Conservation (phyloP, 2,888 invertebrate genomes). For the Heliothis peltigera region DNA sequence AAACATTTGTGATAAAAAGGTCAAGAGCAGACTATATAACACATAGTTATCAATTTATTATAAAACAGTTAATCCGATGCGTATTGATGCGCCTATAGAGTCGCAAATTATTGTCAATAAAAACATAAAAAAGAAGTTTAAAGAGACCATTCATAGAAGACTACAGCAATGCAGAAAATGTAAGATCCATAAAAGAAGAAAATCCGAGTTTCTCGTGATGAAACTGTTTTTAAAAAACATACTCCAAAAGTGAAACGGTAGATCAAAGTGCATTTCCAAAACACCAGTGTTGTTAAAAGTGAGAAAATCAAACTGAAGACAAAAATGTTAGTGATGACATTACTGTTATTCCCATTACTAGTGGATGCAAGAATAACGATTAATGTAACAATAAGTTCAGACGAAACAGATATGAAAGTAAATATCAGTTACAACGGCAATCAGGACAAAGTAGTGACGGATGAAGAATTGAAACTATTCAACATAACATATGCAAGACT, state of each 20-base stretch:
- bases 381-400: slow-evolving; percentile 67
- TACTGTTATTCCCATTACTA: slow-evolving; percentile 24
- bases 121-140: background rate
- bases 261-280: no score
- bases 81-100: slow-evolving; percentile 13
- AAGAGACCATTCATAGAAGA: background rate
- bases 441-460: slow-evolving; percentile 72
- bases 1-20: slow-evolving; percentile 45
- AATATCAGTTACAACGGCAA: slow-evolving; percentile 63
- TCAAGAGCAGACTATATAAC: slow-evolving; percentile 36
- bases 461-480: slow-evolving; percentile 72
- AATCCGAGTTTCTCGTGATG: background rate
- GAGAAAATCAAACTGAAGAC: background rate
- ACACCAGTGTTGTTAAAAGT: background rate
- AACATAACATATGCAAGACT: slow-evolving; percentile 76
- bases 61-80: slow-evolving; percentile 9
- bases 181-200: background rate
- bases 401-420: slow-evolving; percentile 59
- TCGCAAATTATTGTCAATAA: slow-evolving; percentile 1
- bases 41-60: slow-evolving; percentile 8
- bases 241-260: background rate
- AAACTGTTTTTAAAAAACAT: background rate
- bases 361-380: slow-evolving; percentile 68
- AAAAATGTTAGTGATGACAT: slow-evolving; percentile 29
- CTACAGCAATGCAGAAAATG: background rate